Percentiles rank a stretch among this genome's conserved stretches.
Evolutionary conservation across 2,888 invertebrate genomes (phyloP).

Genomic region (Tenthredo mesomela): DNA sequence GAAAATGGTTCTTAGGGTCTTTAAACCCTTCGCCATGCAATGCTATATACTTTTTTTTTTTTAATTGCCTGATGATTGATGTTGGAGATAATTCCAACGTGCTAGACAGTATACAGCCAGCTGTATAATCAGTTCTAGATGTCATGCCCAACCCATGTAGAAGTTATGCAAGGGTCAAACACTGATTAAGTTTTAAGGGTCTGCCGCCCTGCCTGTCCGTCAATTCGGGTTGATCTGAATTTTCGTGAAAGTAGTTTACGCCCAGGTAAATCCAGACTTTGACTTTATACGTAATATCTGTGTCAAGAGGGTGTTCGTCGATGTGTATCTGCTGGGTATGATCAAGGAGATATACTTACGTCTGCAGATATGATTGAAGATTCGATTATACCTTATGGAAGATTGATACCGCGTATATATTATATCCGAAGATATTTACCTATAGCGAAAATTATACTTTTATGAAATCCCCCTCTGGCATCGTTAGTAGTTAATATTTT

Average conservation of each 20-base stretch:
- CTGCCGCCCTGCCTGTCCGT: constrained; percentile 5
- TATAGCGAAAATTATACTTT: not conserved
- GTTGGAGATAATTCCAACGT: not conserved
- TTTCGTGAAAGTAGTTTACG: not conserved
- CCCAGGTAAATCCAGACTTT: not conserved
- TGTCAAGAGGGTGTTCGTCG: not conserved
- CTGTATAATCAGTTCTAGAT: not conserved
- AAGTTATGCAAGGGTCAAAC: constrained; percentile 33
- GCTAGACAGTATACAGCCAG: not conserved
- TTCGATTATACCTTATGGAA: not conserved
- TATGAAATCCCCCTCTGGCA: not conserved
- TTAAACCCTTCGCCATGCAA: no score
- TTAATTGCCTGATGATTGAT: not conserved
- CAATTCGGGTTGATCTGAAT: not conserved
- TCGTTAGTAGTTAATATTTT: no score
- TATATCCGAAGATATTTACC: not conserved
- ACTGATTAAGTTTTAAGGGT: constrained; percentile 25
- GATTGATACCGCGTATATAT: not conserved
- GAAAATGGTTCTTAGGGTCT: not conserved
- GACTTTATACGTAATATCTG: not conserved
- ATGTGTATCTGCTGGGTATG: not conserved
- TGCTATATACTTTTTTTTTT: no score
- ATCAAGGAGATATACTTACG: not conserved
- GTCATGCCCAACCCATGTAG: not conserved
- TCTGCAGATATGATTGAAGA: not conserved